Base-by-base conservation (phyloP, 2,113 vertebrate genomes). In the Recurvirostra avosetta region DNA sequence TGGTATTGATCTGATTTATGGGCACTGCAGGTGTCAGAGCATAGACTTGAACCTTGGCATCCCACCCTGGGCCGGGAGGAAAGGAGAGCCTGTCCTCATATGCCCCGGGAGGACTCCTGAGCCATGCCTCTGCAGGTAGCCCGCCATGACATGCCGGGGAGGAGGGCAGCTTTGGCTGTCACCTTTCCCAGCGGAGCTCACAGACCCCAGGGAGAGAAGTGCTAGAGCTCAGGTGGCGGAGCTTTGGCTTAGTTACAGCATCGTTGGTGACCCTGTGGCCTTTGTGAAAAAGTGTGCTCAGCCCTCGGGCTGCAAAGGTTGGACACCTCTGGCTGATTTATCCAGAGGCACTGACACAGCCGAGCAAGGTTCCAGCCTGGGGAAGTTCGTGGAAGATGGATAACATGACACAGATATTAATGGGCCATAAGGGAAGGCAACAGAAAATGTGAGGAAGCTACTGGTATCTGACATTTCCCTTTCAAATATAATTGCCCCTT, bases 161-260 rank as follows among this genome's bases (percentile, higher is more conserved):
- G 38, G 22, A 21, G 49, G 29, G 32, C 59, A 80, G 77, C 45
- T 75, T 41, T 13, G 15, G 29, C 55, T 65, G 75, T 61, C 86
- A 45, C 29, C 79, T 88, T 43, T 88, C 91, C 79, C 88, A 86
- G 75, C 9, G 14, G 74, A 66, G 30, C 22, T 50, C 59, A 9
- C 30, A 41, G 66, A 58, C 34, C 66, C 56, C 27, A 21, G 38
- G 58, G 68, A 59, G n/a, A 56, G 59, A 38, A 74, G 74, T 19
- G 52, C 43, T 91, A 83, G 91, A 95, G 90, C 96, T 96, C 96
- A 97, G 94, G 89, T 97, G 95, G 84, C 5, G 0, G 56, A 86
- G 67, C 56, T 63, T 55, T 17, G 75, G 53, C 55, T 96, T 52
- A 63, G 90, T 90, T 52, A 88, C 90, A 77, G 86, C 61, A 67